These are phyloP conservation scores for Drosophila biarmipes DNA, from an alignment of 1,140 invertebrate species.

Conservation along the genomic window DNA sequence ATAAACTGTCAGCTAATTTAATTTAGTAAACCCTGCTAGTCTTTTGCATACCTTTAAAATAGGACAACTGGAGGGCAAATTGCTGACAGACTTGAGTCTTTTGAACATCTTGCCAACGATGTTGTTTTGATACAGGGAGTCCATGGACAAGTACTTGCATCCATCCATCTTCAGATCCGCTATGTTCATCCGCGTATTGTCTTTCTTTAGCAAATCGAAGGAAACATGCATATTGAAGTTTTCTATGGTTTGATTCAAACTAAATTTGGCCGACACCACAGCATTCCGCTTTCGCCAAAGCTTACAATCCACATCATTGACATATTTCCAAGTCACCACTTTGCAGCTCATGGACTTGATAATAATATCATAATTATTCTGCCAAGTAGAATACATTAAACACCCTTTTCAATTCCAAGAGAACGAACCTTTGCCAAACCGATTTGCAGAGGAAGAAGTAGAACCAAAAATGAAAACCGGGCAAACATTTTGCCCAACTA, in stretches of 20 bases:
- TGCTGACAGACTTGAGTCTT: constrained; percentile 25
- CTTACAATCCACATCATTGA: constrained; percentile 14
- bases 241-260: constrained; percentile 14
- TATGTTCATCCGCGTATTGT: constrained; percentile 40
- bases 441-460: constrained; percentile 6
- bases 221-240: constrained; percentile 10
- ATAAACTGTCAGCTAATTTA: background rate
- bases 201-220: constrained; percentile 44
- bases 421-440: constrained; percentile 29
- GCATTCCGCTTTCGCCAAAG: constrained; percentile 8
- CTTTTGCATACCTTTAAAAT: constrained; percentile 18
- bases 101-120: constrained; percentile 31
- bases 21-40: too few species aligned
- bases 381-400: background rate
- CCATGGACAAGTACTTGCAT: constrained; percentile 55
- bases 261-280: background rate
- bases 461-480: background rate
- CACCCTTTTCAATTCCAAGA: background rate
- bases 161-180: constrained; percentile 39
- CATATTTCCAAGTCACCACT: background rate
- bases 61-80: constrained; percentile 44
- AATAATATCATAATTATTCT: constrained; percentile 43
- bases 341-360: constrained; percentile 20
- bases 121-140: constrained; percentile 10
- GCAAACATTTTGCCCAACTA: constrained; percentile 25